Percentiles rank a stretch among this genome's conserved stretches.
Evolutionary conservation across 2,888 invertebrate genomes (phyloP).

Genomic region (Papilio elwesi): DNA sequence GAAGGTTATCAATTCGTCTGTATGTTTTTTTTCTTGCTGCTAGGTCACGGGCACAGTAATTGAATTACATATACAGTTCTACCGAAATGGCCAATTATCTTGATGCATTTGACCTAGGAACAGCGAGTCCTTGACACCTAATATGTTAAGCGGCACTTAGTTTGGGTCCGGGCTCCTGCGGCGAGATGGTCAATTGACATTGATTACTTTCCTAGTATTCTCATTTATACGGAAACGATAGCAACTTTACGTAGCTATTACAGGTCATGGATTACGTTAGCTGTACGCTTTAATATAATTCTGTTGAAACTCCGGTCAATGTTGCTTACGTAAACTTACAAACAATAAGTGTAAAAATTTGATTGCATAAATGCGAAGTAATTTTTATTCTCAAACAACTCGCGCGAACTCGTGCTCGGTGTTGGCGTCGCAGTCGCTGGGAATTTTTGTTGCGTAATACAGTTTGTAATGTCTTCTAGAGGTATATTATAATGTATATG

Average conservation of each 20-base stretch:
- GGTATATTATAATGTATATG: neutral
- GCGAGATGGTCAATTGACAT: constrained; percentile 58
- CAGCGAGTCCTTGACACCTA: constrained; percentile 59
- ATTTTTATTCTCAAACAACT: constrained; percentile 15
- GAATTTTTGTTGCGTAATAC: constrained; percentile 22
- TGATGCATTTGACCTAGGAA: constrained; percentile 26
- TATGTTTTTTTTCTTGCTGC: too few species aligned
- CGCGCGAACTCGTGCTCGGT: constrained; percentile 22
- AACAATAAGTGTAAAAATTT: constrained; percentile 33
- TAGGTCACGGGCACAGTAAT: neutral
- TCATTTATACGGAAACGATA: constrained; percentile 35
- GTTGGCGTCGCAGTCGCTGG: constrained; percentile 9
- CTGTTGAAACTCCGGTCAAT: constrained; percentile 1
- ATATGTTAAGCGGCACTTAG: constrained; percentile 47
- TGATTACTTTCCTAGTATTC: constrained; percentile 47
- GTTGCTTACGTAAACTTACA: constrained; percentile 29
- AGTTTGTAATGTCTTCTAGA: constrained; percentile 9
- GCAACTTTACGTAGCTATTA: constrained; percentile 11
- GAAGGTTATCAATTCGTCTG: too few species aligned
- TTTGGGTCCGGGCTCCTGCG: constrained; percentile 48
- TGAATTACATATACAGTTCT: neutral
- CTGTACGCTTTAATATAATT: neutral
- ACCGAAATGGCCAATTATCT: neutral
- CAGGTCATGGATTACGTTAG: constrained; percentile 28
- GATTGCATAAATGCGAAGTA: constrained; percentile 19